Evolutionary conservation across 2,888 invertebrate species (phyloP).

Genomic region (Phania funesta): DNA sequence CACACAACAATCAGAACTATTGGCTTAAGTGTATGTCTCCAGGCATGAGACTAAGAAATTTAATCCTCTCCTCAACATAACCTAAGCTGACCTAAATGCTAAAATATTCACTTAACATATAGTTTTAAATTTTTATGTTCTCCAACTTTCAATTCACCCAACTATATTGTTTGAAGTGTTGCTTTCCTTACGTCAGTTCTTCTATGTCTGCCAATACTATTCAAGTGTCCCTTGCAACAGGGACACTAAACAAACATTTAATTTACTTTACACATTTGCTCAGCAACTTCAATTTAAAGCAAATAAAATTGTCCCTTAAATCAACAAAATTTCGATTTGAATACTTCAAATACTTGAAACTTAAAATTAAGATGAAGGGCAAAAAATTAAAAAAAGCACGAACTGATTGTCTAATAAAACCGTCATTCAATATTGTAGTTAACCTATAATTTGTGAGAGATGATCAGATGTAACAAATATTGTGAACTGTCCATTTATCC

Average conservation of each 20-base stretch:
- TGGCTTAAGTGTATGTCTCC: too few species aligned
- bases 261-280: not conserved
- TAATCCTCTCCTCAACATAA: too few species aligned
- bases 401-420: slow-evolving; percentile 37
- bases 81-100: too few species aligned
- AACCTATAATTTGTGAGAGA: slow-evolving; percentile 32
- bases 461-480: slow-evolving; percentile 14
- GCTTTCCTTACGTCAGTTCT: too few species aligned
- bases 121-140: too few species aligned
- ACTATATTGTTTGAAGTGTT: too few species aligned
- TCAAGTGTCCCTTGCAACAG: not conserved
- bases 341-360: slow-evolving; percentile 29
- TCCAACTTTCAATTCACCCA: too few species aligned
- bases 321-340: slow-evolving; percentile 18
- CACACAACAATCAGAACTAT: too few species aligned
- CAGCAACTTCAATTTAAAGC: not conserved
- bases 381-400: not conserved
- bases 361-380: slow-evolving; percentile 5
- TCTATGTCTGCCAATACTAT: too few species aligned
- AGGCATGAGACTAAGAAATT: too few species aligned
- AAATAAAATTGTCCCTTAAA: not conserved
- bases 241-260: not conserved
- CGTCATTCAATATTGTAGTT: slow-evolving; percentile 13
- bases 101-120: too few species aligned
- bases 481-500: slow-evolving; percentile 58